phyloP scores from a whole-genome alignment of 2,888 invertebrate genomes.

The Athetis lepigone region DNA sequence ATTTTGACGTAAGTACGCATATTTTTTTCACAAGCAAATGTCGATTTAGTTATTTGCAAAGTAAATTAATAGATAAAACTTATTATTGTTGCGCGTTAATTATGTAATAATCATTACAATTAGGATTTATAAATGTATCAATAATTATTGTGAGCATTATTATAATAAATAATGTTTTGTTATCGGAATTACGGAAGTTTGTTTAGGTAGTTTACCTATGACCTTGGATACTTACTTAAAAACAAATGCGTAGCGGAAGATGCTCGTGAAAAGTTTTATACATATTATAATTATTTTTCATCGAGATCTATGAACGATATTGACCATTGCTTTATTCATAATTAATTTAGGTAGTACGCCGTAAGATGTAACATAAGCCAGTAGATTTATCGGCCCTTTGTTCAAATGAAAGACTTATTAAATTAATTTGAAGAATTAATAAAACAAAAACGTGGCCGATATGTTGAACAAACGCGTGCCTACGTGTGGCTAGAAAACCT shows the following conservation, averaged over 20 bases:
- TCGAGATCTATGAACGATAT: conserved; percentile 3
- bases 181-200: conserved; percentile 28
- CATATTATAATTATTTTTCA: too few species aligned
- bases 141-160: not conserved
- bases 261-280: not conserved
- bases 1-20: conserved; percentile 46
- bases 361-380: not conserved
- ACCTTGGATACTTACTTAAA: conserved; percentile 25
- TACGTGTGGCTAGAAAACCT: not conserved
- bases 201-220: conserved; percentile 33
- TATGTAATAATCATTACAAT: not conserved
- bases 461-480: not conserved
- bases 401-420: not conserved
- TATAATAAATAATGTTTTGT: conserved; percentile 6
- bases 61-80: not conserved
- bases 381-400: not conserved
- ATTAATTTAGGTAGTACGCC: too few species aligned
- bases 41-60: not conserved
- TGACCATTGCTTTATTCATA: too few species aligned
- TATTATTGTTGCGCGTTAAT: conserved; percentile 3
- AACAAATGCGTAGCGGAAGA: conserved; percentile 20
- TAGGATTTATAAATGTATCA: not conserved
- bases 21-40: conserved; percentile 29
- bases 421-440: not conserved
- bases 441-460: not conserved